Evolutionary conservation across 2,797 vertebrate genomes (phyloP).

Genomic region (Megalops cyprinoides): DNA sequence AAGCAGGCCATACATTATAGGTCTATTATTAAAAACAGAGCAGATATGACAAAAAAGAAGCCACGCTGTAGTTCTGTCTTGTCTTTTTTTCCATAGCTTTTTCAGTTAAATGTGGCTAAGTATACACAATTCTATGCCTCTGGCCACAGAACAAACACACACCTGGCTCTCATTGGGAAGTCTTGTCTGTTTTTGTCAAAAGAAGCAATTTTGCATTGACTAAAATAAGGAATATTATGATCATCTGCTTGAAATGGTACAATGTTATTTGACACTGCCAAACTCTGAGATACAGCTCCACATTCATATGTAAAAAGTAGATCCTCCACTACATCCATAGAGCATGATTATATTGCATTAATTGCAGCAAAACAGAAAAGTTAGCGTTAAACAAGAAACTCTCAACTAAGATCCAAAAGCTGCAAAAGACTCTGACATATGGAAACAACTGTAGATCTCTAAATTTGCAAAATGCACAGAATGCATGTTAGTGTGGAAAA

Average conservation of each 20-base stretch:
- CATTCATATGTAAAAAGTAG: too few species aligned
- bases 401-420: slow-evolving; percentile 32
- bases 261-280: neutral
- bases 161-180: slow-evolving; percentile 58
- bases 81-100: slow-evolving; percentile 19
- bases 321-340: neutral
- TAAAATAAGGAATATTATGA: slow-evolving; percentile 51
- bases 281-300: too few species aligned
- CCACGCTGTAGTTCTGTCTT: neutral
- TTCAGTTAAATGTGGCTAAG: neutral
- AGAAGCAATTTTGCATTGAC: too few species aligned
- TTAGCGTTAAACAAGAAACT: slow-evolving; percentile 14
- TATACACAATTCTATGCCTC: neutral
- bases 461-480: slow-evolving; percentile 40
- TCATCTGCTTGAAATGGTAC: slow-evolving; percentile 26
- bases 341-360: slow-evolving; percentile 32
- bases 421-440: slow-evolving; percentile 34
- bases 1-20: slow-evolving; percentile 44
- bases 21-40: slow-evolving; percentile 58
- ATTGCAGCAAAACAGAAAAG: neutral
- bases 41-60: slow-evolving; percentile 30
- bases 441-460: slow-evolving; percentile 27
- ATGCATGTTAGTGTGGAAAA: slow-evolving; percentile 45
- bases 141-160: slow-evolving; percentile 37
- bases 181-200: slow-evolving; percentile 39